Percentiles rank a stretch among this genome's conserved stretches.
Conservation (phyloP, 2,797 vertebrate genomes). For the Catostomus latipinnis region DNA sequence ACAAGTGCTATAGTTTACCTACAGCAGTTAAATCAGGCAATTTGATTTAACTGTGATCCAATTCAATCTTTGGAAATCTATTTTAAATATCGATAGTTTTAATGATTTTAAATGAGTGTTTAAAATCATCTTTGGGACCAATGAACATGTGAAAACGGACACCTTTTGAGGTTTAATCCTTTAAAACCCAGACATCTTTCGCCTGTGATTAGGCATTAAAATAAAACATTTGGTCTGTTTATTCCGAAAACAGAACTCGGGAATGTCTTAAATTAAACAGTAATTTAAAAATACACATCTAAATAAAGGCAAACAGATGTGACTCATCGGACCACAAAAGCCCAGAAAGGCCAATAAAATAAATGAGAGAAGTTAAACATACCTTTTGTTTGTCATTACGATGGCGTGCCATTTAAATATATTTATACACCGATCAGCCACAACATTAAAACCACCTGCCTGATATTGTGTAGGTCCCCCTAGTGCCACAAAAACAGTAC, state of each 20-base stretch:
- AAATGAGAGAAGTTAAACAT: too few species aligned
- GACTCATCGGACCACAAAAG: conserved; percentile 57
- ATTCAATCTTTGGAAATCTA: conserved; percentile 5
- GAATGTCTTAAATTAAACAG: conserved; percentile 59
- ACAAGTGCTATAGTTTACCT: conserved; percentile 1
- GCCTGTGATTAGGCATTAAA: neutral
- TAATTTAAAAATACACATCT: conserved; percentile 53
- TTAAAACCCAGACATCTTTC: neutral
- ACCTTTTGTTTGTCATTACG: too few species aligned
- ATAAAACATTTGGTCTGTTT: conserved; percentile 31
- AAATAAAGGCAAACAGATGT: conserved; percentile 52
- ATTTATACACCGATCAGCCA: too few species aligned
- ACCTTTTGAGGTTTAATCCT: neutral
- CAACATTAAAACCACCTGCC: too few species aligned
- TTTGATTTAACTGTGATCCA: neutral
- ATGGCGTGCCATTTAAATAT: too few species aligned
- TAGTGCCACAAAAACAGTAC: too few species aligned
- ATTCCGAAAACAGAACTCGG: conserved; percentile 50
- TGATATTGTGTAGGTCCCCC: too few species aligned
- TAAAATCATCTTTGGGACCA: neutral
- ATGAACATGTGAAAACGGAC: neutral
- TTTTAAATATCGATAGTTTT: neutral
- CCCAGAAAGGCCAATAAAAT: conserved; percentile 9
- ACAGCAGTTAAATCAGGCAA: neutral
- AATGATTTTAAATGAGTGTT: too few species aligned